Conservation (phyloP, 2,113 vertebrate species). For the Cyanoderma ruficeps region DNA sequence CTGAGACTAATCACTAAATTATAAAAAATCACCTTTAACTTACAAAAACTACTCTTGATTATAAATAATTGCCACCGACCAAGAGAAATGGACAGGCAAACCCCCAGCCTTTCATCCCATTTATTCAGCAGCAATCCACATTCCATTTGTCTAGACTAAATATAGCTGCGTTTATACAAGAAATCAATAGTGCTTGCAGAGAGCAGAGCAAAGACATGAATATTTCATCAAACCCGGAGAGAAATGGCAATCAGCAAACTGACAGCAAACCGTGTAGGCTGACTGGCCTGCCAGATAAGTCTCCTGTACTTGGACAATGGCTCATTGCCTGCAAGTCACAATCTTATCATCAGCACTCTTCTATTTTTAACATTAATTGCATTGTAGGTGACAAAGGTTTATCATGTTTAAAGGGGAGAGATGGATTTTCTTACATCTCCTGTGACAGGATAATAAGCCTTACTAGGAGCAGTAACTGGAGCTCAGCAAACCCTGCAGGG, state of each 20-base stretch:
- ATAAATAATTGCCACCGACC: conserved; percentile 86
- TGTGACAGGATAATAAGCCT: conserved; percentile 72
- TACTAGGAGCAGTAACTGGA: conserved; percentile 53
- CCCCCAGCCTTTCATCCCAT: conserved; percentile 78
- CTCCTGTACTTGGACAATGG: conserved; percentile 70
- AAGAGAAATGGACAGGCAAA: conserved; percentile 77
- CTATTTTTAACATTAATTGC: conserved; percentile 80
- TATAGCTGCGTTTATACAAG: conserved; percentile 89
- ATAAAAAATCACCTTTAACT: conserved; percentile 83
- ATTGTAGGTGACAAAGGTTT: conserved; percentile 77
- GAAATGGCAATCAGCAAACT: conserved; percentile 77
- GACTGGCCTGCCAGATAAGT: conserved; percentile 70
- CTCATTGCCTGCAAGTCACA: conserved; percentile 70
- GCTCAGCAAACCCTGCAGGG: neutral
- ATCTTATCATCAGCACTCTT: conserved; percentile 63
- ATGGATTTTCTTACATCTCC: conserved; percentile 74
- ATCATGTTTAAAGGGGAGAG: conserved; percentile 71
- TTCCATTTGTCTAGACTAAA: conserved; percentile 94
- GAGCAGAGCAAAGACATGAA: conserved; percentile 83
- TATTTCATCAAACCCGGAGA: conserved; percentile 83
- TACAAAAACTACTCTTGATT: conserved; percentile 86
- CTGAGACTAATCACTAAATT: conserved; percentile 78
- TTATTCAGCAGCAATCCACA: conserved; percentile 85
- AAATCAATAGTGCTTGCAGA: conserved; percentile 85
- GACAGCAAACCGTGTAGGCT: conserved; percentile 66